These are phyloP conservation scores for Ophthalmolycus amberensis DNA, from an alignment of 2,113 vertebrate species.

Conservation along the genomic window DNA sequence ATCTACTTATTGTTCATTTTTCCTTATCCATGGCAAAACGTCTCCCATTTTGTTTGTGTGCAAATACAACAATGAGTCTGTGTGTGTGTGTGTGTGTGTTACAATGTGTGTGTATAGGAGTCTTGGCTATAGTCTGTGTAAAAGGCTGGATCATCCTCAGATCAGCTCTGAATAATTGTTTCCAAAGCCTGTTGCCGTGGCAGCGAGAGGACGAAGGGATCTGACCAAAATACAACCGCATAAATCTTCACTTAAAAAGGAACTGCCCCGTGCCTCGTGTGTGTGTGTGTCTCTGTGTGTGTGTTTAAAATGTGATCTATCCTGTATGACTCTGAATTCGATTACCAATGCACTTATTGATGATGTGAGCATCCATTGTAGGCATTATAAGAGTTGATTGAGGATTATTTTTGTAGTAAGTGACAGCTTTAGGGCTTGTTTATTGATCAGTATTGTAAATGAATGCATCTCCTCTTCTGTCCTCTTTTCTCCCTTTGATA, in stretches of 20 bases:
- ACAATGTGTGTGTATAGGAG: background rate
- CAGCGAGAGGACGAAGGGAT: conserved; percentile 29
- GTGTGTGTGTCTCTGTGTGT: conserved; percentile 10
- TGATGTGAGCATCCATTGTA: background rate
- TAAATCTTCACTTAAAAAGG: conserved; percentile 68
- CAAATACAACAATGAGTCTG: background rate
- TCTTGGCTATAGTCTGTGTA: conserved; percentile 8
- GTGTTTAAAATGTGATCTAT: background rate
- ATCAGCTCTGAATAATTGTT: conserved; percentile 54
- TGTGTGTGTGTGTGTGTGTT: conserved; percentile 3
- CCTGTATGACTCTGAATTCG: background rate
- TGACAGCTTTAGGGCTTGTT: background rate
- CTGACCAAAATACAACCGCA: conserved; percentile 47
- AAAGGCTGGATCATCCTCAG: conserved; percentile 20
- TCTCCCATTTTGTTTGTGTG: background rate
- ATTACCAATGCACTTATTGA: conserved; percentile 12
- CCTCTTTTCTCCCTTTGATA: background rate
- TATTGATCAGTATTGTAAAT: conserved; percentile 31
- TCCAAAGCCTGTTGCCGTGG: conserved; percentile 63
- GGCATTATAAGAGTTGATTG: background rate
- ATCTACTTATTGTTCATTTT: background rate
- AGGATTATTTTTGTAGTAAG: background rate
- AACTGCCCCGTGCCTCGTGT: conserved; percentile 18
- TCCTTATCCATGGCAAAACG: background rate
- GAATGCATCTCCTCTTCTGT: background rate